Conservation (phyloP, 2,888 invertebrate species). For the Rhimphoctona megacephalus region DNA sequence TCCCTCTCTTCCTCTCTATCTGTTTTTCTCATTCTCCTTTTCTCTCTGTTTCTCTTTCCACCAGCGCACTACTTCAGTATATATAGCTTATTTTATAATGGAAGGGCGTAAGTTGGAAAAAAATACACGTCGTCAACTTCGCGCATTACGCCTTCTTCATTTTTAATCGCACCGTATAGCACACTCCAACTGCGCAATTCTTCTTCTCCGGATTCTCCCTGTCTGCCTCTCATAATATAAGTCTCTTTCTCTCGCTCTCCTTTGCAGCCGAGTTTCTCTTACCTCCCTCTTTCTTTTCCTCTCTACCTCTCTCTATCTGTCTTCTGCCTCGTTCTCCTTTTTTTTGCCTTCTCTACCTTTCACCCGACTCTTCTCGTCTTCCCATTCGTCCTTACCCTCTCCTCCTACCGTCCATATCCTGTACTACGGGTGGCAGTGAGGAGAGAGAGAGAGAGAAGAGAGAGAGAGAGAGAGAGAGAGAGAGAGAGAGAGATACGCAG, state of each 20-base stretch:
- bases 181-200: slow-evolving; percentile 40
- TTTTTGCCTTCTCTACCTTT: slow-evolving; percentile 68
- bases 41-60: slow-evolving; percentile 31
- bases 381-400: slow-evolving; percentile 67
- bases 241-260: slow-evolving; percentile 12
- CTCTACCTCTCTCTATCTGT: slow-evolving; percentile 50
- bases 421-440: slow-evolving; percentile 15
- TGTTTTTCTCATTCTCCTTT: slow-evolving; percentile 25
- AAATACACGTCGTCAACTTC: not conserved
- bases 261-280: slow-evolving; percentile 50
- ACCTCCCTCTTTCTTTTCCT: slow-evolving; percentile 41
- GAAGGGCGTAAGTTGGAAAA: slow-evolving; percentile 4
- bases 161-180: not conserved
- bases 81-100: not conserved
- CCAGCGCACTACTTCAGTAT: slow-evolving; percentile 32
- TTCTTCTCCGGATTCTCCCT: slow-evolving; percentile 52
- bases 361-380: slow-evolving; percentile 72
- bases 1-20: slow-evolving; percentile 16
- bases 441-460: slow-evolving; percentile 5
- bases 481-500: slow-evolving; percentile 35
- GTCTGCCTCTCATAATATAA: slow-evolving; percentile 43
- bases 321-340: slow-evolving; percentile 62
- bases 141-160: slow-evolving; percentile 1
- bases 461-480: not conserved
- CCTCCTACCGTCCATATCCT: slow-evolving; percentile 75